Conservation (phyloP, 2,888 invertebrate genomes). For the Alloplasta piceator region DNA sequence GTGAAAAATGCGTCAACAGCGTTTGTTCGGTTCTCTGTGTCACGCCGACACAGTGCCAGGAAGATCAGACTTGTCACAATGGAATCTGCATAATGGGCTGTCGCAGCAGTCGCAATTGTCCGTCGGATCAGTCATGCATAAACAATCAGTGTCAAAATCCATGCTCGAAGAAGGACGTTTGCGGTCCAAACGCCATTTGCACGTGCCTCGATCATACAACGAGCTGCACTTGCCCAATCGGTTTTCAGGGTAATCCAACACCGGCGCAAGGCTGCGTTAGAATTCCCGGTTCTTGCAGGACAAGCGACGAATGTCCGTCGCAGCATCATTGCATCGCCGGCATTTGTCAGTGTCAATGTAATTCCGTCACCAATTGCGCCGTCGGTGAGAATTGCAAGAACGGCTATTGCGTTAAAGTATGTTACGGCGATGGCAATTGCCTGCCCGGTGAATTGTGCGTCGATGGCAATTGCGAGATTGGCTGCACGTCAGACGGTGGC, state of each 20-base stretch:
- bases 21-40: slow-evolving; percentile 92
- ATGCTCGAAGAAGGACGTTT: slow-evolving; percentile 89
- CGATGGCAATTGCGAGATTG: slow-evolving; percentile 91
- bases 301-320: slow-evolving; percentile 89
- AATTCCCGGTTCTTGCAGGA: slow-evolving; percentile 89
- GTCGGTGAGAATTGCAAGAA: slow-evolving; percentile 93
- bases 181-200: slow-evolving; percentile 94
- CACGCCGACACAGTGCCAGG: slow-evolving; percentile 92
- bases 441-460: slow-evolving; percentile 94
- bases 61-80: slow-evolving; percentile 91
- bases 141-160: slow-evolving; percentile 94
- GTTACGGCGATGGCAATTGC: slow-evolving; percentile 95
- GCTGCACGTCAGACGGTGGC: slow-evolving; percentile 92
- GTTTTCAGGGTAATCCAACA: slow-evolving; percentile 94
- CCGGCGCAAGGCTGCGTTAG: slow-evolving; percentile 95
- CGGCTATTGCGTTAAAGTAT: slow-evolving; percentile 92
- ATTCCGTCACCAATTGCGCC: slow-evolving; percentile 90
- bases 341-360: slow-evolving; percentile 91
- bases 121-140: slow-evolving; percentile 90
- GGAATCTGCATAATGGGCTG: slow-evolving; percentile 94
- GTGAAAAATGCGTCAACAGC: slow-evolving; percentile 91
- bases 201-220: slow-evolving; percentile 90
- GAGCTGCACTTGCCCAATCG: slow-evolving; percentile 91
- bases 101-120: slow-evolving; percentile 92
- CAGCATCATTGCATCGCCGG: slow-evolving; percentile 91